Conservation (phyloP, 2,113 vertebrate genomes). For the Ceyx margarethae region DNA sequence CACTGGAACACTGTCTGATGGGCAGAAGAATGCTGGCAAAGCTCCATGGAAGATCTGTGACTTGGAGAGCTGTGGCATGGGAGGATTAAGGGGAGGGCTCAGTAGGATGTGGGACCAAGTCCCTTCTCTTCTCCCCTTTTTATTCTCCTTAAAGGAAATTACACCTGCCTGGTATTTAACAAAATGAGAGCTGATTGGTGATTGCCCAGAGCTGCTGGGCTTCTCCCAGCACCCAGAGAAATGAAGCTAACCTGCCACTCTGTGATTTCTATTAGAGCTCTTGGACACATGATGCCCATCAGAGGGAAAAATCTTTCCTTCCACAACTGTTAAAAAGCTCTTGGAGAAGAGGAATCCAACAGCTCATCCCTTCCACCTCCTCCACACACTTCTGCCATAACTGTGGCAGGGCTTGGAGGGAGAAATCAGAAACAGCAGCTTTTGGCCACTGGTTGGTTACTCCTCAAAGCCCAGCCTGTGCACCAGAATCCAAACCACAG, state of each 20-base stretch:
- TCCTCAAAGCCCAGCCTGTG: not conserved
- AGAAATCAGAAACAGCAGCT: not conserved
- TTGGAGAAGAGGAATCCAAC: not conserved
- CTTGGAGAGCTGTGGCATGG: not conserved
- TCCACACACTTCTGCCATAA: not conserved
- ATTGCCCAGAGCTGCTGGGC: not conserved
- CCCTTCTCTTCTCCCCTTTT: not conserved
- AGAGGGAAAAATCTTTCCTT: not conserved
- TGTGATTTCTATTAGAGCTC: not conserved
- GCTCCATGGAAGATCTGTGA: not conserved
- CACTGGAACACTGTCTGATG: not conserved
- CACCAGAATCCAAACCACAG: not conserved
- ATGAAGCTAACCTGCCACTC: not conserved
- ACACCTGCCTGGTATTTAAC: not conserved
- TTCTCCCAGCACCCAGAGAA: not conserved
- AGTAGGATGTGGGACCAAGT: fast-evolving
- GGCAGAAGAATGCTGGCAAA: not conserved
- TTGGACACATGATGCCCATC: not conserved
- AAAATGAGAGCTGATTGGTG: not conserved
- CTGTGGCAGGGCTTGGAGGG: not conserved
- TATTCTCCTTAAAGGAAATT: not conserved
- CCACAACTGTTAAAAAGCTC: not conserved
- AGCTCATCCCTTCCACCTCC: slow-evolving; percentile 42
- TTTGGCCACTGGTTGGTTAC: not conserved
- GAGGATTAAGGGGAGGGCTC: not conserved